Base-by-base conservation (phyloP, 1,140 invertebrate genomes). In the Calliopsis andreniformis region DNA sequence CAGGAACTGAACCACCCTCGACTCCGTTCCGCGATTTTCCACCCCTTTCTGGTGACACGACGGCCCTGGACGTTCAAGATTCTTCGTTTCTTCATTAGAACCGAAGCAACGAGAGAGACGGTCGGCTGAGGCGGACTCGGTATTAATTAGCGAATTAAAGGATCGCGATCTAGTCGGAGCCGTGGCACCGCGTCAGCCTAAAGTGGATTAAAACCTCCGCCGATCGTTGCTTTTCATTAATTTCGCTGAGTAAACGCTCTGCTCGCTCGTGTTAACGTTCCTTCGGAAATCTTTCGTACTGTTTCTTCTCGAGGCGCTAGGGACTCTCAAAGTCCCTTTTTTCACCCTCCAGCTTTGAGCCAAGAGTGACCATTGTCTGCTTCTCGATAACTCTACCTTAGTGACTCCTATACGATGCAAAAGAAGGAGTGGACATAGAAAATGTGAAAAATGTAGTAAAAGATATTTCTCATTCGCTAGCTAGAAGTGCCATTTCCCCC, bases 81-180 rank as follows among this genome's bases (percentile, higher is more conserved):
- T 77, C 78, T 72, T 84, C 81, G 79, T 76, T 85, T 86, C 87
- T 87, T 88, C 82, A 75, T 88, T 85, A 80, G 83, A 53, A 63
- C 16, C 35, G 43, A 55, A 23, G 23, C 4, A n/a, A 25, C 14
- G 35, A 73, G 28, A 55, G 16, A 16, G 39, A 43, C 28, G 25
- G 76, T 30, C 8, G 16, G 69, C 6, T 28, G 72, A 28, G 4
- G 23, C 63, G n/a, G 56, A n/a, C 79, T 82, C 61, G 80, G 84
- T 86, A 89, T 90, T 89, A 90, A 90, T 90, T 90, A 89, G 85
- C 83, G 84, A 85, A 90, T 90, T 90, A 90, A 90, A 89, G 83
- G 79, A 86, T 87, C 80, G 78, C 78, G 85, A 77, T 79, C 70
- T 76, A 58, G 78, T 64, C 76, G 49, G 62, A 62, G 25, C 58